Percentiles rank a stretch among this genome's conserved stretches.
Conservation (phyloP, 2,797 vertebrate species). For the Phaenicophaeus curvirostris region DNA sequence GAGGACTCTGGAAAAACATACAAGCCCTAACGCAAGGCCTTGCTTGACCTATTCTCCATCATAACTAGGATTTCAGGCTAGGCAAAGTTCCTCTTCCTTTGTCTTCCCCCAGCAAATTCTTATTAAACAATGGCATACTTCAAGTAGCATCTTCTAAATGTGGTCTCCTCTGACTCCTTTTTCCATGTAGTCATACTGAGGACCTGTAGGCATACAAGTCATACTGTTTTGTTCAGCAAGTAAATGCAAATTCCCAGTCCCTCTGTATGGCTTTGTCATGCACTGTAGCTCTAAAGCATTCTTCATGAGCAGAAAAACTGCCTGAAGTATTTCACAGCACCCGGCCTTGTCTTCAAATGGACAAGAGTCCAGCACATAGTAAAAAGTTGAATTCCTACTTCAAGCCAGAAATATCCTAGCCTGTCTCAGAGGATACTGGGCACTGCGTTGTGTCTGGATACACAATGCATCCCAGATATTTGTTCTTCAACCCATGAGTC, state of each 20-base stretch:
- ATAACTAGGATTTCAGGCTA: neutral
- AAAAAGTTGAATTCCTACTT: neutral
- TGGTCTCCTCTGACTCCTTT: neutral
- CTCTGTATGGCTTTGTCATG: neutral
- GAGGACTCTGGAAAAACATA: neutral
- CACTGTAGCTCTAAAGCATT: neutral
- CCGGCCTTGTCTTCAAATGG: neutral
- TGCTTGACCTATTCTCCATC: neutral
- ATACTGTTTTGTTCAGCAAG: neutral
- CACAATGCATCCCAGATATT: neutral
- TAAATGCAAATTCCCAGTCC: neutral
- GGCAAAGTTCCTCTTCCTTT: neutral
- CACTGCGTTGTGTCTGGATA: neutral
- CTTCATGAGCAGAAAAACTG: neutral
- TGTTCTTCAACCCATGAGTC: neutral
- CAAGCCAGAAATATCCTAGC: neutral
- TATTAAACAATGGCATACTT: neutral
- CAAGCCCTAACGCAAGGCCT: neutral
- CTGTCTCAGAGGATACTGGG: neutral
- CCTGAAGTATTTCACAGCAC: neutral
- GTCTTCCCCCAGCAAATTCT: neutral
- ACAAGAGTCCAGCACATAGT: neutral
- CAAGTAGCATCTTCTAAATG: neutral
- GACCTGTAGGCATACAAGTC: neutral
- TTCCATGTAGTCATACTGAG: neutral